Evolutionary conservation across 2,888 invertebrate genomes (phyloP), one percentile per base, ranked within the genome.

Genomic region (Scaptomyza parva): DNA sequence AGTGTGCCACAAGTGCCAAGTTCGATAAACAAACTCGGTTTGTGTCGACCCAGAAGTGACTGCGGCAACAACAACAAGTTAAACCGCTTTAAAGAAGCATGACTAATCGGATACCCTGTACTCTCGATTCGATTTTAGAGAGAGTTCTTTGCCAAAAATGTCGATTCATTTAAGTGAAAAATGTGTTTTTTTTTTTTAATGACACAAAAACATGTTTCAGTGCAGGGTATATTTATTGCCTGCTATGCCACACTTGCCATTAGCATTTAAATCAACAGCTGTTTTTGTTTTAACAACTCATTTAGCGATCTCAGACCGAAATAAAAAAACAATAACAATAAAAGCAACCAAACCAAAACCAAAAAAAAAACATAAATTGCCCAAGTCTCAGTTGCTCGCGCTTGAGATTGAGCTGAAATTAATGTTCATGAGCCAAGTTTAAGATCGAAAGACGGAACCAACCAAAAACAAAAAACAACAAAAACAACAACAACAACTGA

Each of bases 1-100:
- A 76, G 76, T 81, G 83, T 82, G 80, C 78, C 80, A 78, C 72
- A 76, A 78, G 67, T 78, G 78, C 64, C 80, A 80, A 76, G 63
- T 65, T 83, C 63, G 63, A 80, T 65, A 66, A 78, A 68, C 57
- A 70, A 64, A 53, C 54, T 43, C n/a, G n/a, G n/a, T n/a, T n/a
- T n/a, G n/a, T n/a, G 50, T 18, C 59, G 72, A 57, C 63, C 59
- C 63, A 71, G 39, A 59, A 63, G 37, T 45, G 57, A 58, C 62
- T 33, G 20, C 47, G 37, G 28, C 44, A 45, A 55, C n/a, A 14
- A 33, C 7, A 45, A 50, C 17, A n/a, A n/a, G n/a, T n/a, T n/a
- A n/a, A n/a, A n/a, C n/a, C n/a, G n/a, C n/a, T n/a, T n/a, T n/a
- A n/a, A n/a, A n/a, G n/a, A n/a, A n/a, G n/a, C 47, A 26, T 20